Conservation (phyloP, 2,797 vertebrate genomes). For the Crotalus adamanteus region DNA sequence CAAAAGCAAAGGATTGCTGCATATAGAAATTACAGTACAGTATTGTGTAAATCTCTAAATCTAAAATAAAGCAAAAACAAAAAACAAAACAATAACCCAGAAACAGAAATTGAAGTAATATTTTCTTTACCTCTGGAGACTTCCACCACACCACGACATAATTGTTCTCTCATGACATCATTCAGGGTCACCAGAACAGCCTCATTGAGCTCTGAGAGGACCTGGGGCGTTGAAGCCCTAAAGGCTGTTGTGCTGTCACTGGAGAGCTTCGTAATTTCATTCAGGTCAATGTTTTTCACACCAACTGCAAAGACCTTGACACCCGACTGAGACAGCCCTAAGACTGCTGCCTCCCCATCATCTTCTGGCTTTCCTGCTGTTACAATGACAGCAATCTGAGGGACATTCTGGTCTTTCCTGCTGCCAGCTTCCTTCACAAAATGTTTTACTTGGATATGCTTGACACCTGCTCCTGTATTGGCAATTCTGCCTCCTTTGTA, state of each 20-base stretch:
- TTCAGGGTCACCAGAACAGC: conserved; percentile 84
- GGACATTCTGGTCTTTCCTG: conserved; percentile 80
- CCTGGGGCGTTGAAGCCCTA: conserved; percentile 73
- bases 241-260: conserved; percentile 81
- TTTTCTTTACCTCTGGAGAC: conserved; percentile 72
- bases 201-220: conserved; percentile 88
- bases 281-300: conserved; percentile 74
- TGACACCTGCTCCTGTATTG: conserved; percentile 85
- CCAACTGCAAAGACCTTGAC: conserved; percentile 89
- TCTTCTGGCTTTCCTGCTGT: conserved; percentile 83
- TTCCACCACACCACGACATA: conserved; percentile 71
- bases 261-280: conserved; percentile 81
- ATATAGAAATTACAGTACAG: not conserved
- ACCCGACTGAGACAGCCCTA: conserved; percentile 75
- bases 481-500: conserved; percentile 87
- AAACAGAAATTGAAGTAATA: not conserved
- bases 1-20: not conserved
- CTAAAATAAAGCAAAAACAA: not conserved
- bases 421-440: conserved; percentile 88
- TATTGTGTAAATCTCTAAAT: not conserved
- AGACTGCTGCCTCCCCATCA: conserved; percentile 81
- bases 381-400: conserved; percentile 90
- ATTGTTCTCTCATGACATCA: conserved; percentile 80
- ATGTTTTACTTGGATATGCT: conserved; percentile 79
- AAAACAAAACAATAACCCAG: not conserved